Base-by-base conservation (phyloP, 1,140 invertebrate genomes). In the Yoshiicerus persimilis region DNA sequence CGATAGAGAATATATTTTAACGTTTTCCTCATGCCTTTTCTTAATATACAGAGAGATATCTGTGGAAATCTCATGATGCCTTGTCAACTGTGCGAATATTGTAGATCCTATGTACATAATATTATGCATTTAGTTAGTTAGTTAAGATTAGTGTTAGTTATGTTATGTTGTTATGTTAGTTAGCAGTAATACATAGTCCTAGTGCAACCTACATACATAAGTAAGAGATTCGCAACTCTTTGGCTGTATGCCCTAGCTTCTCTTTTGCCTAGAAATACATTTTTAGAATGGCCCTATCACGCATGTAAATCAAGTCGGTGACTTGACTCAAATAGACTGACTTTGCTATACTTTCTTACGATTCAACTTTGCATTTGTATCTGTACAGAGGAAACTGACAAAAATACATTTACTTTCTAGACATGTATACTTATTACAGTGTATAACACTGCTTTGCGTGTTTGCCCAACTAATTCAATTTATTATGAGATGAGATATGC, bases 201-300 rank as follows among this genome's bases (percentile, higher is more conserved):
- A 80, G 20, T 23, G 75, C 32, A 80, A n/a, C 30, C 32, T 80
- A 80, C 32, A 80, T 80, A 23, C 11, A 80, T 56, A 56, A n/a
- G 20, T n/a, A n/a, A n/a, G 3, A 56, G 47, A 56, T 36, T 80
- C 75, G 75, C 32, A 80, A 36, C 75, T 38, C 27, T 13, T 80
- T 80, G 75, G 75, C 75, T 34, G 20, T n/a, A 36, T 80, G 75
- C 75, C 75, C 75, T 80, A 34, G 32, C 32, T 32, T 77, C 11
- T 10, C 75, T 80, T 27, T 38, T 38, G 75, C 62, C 75, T 80
- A 80, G 75, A 80, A 80, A 80, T 80, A 80, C 75, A 80, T 80
- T 80, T 80, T 80, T 80, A 80, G 75, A 80, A 80, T 80, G 32
- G 75, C 6, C n/a, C 30, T 80, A 80, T 80, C 75, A 80, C 75